These are phyloP conservation scores for Cettia cetti DNA, from an alignment of 2,113 vertebrate genomes.

Conservation along the genomic window DNA sequence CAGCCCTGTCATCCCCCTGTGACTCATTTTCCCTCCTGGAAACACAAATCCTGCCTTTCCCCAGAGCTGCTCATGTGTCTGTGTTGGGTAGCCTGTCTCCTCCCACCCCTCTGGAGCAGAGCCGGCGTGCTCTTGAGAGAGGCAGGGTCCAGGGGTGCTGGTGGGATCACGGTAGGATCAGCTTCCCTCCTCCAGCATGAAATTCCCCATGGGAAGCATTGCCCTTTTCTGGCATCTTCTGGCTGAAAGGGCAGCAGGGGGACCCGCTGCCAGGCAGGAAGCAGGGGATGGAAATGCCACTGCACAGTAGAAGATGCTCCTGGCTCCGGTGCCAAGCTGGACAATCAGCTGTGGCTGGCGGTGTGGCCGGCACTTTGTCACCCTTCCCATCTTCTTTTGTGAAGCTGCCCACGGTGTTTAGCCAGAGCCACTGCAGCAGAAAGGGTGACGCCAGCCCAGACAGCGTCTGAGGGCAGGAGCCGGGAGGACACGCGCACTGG, in stretches of 20 bases:
- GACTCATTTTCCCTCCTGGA: constrained; percentile 16
- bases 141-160: not conserved
- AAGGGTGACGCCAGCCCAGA: not conserved
- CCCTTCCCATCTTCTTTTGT: not conserved
- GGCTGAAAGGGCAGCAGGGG: not conserved
- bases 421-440: not conserved
- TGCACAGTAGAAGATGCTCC: not conserved
- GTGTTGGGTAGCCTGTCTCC: not conserved
- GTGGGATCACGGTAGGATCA: not conserved
- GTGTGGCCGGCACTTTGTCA: fast-evolving
- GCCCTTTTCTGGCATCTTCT: not conserved
- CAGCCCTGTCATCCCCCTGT: not conserved
- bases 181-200: not conserved
- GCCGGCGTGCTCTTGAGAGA: fast-evolving
- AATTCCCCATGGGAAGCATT: not conserved
- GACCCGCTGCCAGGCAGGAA: not conserved
- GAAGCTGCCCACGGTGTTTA: not conserved
- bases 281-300: not conserved
- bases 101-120: not conserved
- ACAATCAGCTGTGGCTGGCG: not conserved
- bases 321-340: not conserved
- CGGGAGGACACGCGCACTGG: not conserved
- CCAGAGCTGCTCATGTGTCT: not conserved
- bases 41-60: constrained; percentile 3
- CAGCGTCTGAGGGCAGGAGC: not conserved